phyloP scores from a whole-genome alignment of 2,797 vertebrate genomes.

The Vultur gryphus region DNA sequence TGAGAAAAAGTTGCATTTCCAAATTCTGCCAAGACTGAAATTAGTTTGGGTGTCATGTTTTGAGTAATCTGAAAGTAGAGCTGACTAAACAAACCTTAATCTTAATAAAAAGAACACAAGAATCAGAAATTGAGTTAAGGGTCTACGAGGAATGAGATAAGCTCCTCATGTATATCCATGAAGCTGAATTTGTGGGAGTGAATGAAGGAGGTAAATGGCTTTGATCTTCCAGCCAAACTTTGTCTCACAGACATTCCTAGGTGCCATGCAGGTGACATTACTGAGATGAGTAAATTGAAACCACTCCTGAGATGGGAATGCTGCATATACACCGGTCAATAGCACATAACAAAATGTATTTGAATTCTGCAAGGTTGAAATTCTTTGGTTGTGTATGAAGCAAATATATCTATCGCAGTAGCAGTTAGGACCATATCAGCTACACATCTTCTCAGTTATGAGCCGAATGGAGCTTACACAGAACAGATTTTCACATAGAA shows the following conservation, averaged over 20 bases:
- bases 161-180: fast-evolving
- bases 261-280: neutral
- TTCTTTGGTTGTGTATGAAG: neutral
- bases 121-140: neutral
- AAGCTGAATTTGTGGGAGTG: neutral
- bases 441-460: neutral
- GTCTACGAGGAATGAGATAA: neutral
- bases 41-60: neutral
- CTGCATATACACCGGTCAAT: neutral
- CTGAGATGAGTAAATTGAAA: neutral
- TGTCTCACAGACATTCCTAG: neutral
- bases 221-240: neutral
- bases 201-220: neutral
- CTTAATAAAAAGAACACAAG: neutral
- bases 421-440: neutral
- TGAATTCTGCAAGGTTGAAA: neutral
- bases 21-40: neutral
- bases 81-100: neutral
- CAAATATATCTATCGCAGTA: neutral
- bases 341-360: neutral
- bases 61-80: neutral
- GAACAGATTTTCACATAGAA: neutral
- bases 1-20: neutral
- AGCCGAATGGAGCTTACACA: neutral
- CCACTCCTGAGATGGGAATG: neutral